These are phyloP conservation scores for Ceratosolen solmsi DNA, from an alignment of 1,140 invertebrate species.

Conservation along the genomic window DNA sequence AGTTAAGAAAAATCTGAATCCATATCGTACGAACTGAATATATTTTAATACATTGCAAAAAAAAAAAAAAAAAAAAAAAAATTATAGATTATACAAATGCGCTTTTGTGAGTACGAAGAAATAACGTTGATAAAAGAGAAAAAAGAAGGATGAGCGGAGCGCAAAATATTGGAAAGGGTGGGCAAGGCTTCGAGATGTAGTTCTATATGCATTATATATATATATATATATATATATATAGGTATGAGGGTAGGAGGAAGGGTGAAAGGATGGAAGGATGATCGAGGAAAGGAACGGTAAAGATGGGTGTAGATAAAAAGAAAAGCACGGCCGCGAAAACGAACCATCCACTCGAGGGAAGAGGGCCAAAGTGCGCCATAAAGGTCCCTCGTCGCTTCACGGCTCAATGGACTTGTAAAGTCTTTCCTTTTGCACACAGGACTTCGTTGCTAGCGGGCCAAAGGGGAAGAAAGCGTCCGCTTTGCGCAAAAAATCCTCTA, in stretches of 20 bases:
- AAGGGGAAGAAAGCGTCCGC: slow-evolving; percentile 50
- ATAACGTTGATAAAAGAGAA: not conserved
- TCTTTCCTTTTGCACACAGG: not conserved
- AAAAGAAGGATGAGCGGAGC: not conserved
- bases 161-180: slow-evolving; percentile 24
- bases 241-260: not conserved
- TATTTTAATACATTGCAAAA: no score
- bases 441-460: slow-evolving; percentile 24
- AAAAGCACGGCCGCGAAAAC: slow-evolving; percentile 61
- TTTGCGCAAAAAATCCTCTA: slow-evolving; percentile 10
- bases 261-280: slow-evolving; percentile 19
- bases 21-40: no score
- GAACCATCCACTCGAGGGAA: slow-evolving; percentile 62
- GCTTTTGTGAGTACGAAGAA: no score
- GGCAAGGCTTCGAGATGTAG: not conserved
- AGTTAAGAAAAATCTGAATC: no score
- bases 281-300: not conserved
- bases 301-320: slow-evolving; percentile 29
- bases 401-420: slow-evolving; percentile 58
- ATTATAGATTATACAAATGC: no score
- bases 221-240: no score
- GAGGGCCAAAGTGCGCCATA: slow-evolving; percentile 64
- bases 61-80: no score
- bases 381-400: slow-evolving; percentile 60
- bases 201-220: no score